A percentile compares a stretch with the other conserved stretches of the same genome.
Conservation (phyloP, 2,888 invertebrate species). For the Theodoxus fluviatilis region DNA sequence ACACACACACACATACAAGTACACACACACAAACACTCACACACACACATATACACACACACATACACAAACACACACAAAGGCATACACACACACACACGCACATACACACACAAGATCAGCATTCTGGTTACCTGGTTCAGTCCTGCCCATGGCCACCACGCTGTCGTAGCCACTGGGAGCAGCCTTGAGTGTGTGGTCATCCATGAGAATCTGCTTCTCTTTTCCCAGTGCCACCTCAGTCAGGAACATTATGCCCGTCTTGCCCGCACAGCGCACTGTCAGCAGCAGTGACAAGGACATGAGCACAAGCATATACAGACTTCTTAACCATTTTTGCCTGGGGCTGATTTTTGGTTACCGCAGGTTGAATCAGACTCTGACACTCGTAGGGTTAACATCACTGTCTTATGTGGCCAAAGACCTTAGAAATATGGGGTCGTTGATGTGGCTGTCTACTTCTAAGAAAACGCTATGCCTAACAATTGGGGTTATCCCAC, state of each 20-base stretch:
- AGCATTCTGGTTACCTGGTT: slow-evolving; percentile 63
- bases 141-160: slow-evolving; percentile 60
- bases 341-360: neutral
- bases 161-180: slow-evolving; percentile 63
- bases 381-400: neutral
- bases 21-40: slow-evolving; percentile 7
- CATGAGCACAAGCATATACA: neutral
- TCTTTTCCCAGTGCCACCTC: slow-evolving; percentile 67
- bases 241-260: slow-evolving; percentile 67
- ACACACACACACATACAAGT: neutral
- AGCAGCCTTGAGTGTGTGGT: slow-evolving; percentile 55
- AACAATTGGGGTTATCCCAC: too few species aligned
- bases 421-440: neutral
- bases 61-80: neutral
- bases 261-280: slow-evolving; percentile 55
- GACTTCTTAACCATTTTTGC: neutral
- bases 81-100: neutral
- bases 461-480: too few species aligned
- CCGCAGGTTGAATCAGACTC: neutral
- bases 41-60: slow-evolving; percentile 19
- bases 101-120: neutral
- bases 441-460: too few species aligned
- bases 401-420: too few species aligned
- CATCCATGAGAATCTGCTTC: slow-evolving; percentile 54
- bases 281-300: slow-evolving; percentile 28